Percentiles rank a stretch among this genome's conserved stretches.
Conservation (phyloP, 2,113 vertebrate genomes). For the Erythrocebus patas region DNA sequence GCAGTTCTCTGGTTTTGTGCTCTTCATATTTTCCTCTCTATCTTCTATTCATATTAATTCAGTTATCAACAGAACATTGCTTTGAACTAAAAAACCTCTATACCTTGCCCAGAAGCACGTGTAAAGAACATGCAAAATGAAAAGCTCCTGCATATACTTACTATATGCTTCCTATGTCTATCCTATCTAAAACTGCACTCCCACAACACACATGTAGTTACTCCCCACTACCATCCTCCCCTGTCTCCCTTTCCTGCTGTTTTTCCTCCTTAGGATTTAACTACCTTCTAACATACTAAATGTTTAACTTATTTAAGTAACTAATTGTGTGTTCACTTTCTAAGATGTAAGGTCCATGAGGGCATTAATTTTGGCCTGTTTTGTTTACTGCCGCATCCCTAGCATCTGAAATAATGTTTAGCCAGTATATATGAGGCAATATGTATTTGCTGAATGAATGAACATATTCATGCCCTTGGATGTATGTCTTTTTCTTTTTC, state of each 20-base stretch:
- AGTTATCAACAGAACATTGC: conserved; percentile 14
- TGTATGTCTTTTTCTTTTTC: not conserved
- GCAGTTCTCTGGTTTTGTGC: conserved; percentile 14
- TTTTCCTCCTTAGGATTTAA: not conserved
- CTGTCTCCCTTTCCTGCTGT: not conserved
- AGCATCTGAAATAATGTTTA: not conserved
- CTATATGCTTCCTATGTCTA: not conserved
- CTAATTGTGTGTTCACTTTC: not conserved
- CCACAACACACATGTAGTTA: no score
- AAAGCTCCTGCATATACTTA: not conserved
- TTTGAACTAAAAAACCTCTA: not conserved
- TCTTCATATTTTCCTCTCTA: conserved; percentile 12
- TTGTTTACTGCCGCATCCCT: not conserved
- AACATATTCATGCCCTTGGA: not conserved
- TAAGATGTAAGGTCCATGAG: not conserved
- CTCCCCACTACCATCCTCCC: rapidly evolving
- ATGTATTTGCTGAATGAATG: not conserved
- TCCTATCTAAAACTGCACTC: not conserved
- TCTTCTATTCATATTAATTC: conserved; percentile 8
- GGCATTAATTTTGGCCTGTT: not conserved
- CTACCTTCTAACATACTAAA: not conserved
- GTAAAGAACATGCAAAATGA: not conserved
- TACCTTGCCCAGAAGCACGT: not conserved
- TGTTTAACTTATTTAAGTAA: not conserved
- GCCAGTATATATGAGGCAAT: not conserved